Percentiles rank a stretch among this genome's conserved stretches.
Evolutionary conservation across 2,113 vertebrate genomes (phyloP).

Genomic region (Cettia cetti): DNA sequence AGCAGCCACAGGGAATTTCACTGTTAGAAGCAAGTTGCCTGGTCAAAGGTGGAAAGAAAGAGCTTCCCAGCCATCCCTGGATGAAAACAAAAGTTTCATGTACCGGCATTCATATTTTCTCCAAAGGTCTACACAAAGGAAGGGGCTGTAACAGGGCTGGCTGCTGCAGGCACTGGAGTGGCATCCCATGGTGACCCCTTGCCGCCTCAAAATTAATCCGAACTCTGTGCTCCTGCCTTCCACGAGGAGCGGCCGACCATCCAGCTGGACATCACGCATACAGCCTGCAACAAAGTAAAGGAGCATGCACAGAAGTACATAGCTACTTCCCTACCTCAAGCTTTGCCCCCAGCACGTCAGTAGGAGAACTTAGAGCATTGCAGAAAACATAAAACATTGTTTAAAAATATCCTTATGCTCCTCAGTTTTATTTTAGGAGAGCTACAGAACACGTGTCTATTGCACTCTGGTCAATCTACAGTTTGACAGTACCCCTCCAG

Average conservation of each 20-base stretch:
- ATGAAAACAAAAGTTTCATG: not conserved
- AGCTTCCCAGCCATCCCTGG: not conserved
- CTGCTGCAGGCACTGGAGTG: conserved; percentile 80
- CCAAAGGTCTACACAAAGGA: conserved; percentile 87
- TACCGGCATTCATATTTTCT: conserved; percentile 90
- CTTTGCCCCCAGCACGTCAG: not conserved
- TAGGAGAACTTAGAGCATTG: not conserved
- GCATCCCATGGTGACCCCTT: conserved; percentile 77
- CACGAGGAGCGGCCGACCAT: conserved; percentile 76
- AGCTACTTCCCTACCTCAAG: not conserved
- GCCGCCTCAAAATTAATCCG: conserved; percentile 71
- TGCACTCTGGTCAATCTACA: not conserved
- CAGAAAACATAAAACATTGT: not conserved
- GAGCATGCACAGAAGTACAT: not conserved
- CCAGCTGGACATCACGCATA: conserved; percentile 82
- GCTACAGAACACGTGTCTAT: not conserved
- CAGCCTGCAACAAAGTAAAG: conserved; percentile 74
- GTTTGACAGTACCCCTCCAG: not conserved
- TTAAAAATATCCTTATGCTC: not conserved
- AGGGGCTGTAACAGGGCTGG: conserved; percentile 78
- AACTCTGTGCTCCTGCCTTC: conserved; percentile 76
- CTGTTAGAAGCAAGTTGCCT: not conserved
- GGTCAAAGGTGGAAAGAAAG: not conserved
- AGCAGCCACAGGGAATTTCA: not conserved
- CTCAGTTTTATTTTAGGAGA: not conserved